Evolutionary conservation across 2,797 vertebrate genomes (phyloP).

Genomic region (Peromyscus aztecus): DNA sequence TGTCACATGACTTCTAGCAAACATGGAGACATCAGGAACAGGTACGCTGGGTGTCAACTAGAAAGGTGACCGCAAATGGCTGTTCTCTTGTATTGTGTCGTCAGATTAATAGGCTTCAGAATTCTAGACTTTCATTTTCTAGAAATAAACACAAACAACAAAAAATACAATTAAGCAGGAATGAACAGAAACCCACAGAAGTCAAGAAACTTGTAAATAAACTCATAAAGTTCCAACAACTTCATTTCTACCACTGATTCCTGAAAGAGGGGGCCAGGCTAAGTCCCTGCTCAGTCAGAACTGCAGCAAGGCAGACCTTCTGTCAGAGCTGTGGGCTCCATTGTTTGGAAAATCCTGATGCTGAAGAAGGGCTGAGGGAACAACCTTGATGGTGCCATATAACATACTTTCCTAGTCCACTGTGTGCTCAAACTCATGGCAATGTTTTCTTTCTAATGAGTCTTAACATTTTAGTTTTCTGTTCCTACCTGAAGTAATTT

Average conservation of each 20-base stretch:
- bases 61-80: not conserved
- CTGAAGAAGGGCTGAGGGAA: not conserved
- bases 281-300: not conserved
- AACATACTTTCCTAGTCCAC: not conserved
- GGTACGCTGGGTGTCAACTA: not conserved
- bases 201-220: not conserved
- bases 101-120: not conserved
- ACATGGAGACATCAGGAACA: not conserved
- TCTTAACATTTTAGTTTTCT: not conserved
- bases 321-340: not conserved
- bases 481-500: constrained; percentile 66
- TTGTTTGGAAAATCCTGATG: not conserved
- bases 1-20: not conserved
- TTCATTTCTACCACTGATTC: not conserved
- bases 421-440: not conserved
- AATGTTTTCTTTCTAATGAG: not conserved
- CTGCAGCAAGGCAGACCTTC: not conserved
- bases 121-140: constrained; percentile 25
- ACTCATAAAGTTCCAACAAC: not conserved
- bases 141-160: not conserved
- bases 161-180: constrained; percentile 5
- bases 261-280: not conserved
- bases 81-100: constrained; percentile 19
- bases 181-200: not conserved
- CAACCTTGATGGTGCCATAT: rapidly evolving